Evolutionary conservation across 1,140 invertebrate genomes (phyloP).

Genomic region (Probaryconus sp.): DNA sequence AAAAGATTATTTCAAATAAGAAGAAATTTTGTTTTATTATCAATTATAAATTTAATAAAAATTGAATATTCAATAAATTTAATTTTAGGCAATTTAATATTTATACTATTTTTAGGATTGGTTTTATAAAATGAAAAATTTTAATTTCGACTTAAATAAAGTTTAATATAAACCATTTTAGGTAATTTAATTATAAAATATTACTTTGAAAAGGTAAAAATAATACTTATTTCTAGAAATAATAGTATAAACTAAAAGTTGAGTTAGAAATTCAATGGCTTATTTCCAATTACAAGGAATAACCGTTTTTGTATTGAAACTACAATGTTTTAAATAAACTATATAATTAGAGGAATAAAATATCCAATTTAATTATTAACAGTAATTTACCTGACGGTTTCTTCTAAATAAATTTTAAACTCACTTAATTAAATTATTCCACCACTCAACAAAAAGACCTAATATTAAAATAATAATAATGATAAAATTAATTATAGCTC

Average conservation of each 20-base stretch:
- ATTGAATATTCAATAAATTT: neutral
- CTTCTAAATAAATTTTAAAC: conserved; percentile 62
- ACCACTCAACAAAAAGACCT: conserved; percentile 81
- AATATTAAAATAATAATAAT: conserved; percentile 80
- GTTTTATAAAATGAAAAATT: conserved; percentile 75
- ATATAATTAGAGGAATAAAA: conserved; percentile 74
- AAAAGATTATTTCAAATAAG: too few species aligned
- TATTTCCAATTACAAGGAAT: too few species aligned
- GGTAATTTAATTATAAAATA: conserved; percentile 80
- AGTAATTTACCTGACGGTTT: conserved; percentile 81
- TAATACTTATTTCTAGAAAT: conserved; percentile 65
- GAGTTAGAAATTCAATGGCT: conserved; percentile 72
- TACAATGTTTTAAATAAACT: conserved; percentile 81
- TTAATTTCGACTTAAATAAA: conserved; percentile 65
- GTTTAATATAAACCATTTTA: conserved; percentile 38
- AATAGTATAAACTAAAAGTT: conserved; percentile 57
- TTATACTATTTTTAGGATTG: conserved; percentile 11
- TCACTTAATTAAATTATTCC: conserved; percentile 78
- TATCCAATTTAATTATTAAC: conserved; percentile 80
- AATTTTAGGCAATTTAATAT: neutral
- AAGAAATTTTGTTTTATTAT: too few species aligned
- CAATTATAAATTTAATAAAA: conserved; percentile 1
- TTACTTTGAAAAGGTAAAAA: conserved; percentile 81
- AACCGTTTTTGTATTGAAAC: conserved; percentile 80
- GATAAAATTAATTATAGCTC: conserved; percentile 72